Evolutionary conservation across 1,140 invertebrate genomes (phyloP), one percentile per base, ranked within the genome.

Genomic region (Odontomachus brunneus): DNA sequence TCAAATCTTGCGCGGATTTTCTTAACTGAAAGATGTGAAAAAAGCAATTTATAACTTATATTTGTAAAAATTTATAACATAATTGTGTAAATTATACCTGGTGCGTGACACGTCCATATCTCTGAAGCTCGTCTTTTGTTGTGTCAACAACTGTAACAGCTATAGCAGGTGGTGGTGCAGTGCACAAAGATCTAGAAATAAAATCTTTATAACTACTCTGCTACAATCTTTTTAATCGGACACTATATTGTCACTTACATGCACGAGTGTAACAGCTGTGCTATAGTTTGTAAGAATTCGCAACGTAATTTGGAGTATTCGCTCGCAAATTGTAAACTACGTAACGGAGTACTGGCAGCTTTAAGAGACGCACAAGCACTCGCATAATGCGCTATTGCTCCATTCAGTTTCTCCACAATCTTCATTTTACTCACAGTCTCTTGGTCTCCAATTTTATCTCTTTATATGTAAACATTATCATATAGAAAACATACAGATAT

Each of bases 131-230:
- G 90, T 98, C 97, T 74, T 97, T 95, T 11, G 96, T 97, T 19
- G 95, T 96, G 73, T 96, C 94, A 0, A 97, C 97, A 62, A 98
- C 95, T 12, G 97, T 96, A 1, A 96, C 95, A 0, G 98, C 98
- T 83, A 99, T 98, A 2, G 98, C 98, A 2, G 98, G 98, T 38
- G 98, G 98, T 26, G 98, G 98, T 65, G 98, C 97, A 76, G 98
- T 98, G 88, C 97, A 97, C 33, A 99, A 95, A 55, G 97, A 97
- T 90, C 97, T 93, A 69, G 69, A 87, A 76, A 9, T 7, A 71
- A 4, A 55, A 22, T 33, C 19, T 3, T 75, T n/a, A 33, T 66
- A 22, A 15, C 55, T 83, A 57, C 19, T 22, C 62, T 49, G 65
- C 14, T 49, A 12, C 38, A 22, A 17, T 24, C 29, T 24, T 81